Conservation (phyloP, 2,113 vertebrate species). For the Perca fluviatilis region DNA sequence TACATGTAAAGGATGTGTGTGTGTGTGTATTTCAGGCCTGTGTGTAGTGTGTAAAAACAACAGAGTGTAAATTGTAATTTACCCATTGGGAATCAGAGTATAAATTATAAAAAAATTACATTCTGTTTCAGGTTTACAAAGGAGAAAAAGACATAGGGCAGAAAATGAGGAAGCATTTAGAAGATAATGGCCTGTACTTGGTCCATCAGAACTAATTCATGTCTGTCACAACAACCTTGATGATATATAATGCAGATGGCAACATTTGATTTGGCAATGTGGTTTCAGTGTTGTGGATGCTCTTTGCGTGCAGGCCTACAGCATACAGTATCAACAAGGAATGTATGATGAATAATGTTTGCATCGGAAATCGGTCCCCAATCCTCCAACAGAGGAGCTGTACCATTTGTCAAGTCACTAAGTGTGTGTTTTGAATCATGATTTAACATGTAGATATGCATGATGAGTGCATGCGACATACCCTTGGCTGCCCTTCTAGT, state of each 20-base stretch:
- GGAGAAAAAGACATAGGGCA: neutral
- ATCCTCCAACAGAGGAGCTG: neutral
- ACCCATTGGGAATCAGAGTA: too few species aligned
- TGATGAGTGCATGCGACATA: conserved; percentile 5
- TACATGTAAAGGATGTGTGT: too few species aligned
- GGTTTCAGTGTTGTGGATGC: neutral
- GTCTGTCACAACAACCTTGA: conserved; percentile 16
- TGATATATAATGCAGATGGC: conserved; percentile 3
- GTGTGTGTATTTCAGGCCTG: too few species aligned
- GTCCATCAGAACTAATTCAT: conserved; percentile 17
- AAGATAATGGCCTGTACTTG: neutral
- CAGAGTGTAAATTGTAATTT: too few species aligned
- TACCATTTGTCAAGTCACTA: conserved; percentile 1
- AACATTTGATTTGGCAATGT: conserved; percentile 12
- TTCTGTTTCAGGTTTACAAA: neutral
- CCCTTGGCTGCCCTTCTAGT: conserved; percentile 7
- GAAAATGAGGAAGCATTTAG: neutral
- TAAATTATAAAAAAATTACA: too few species aligned
- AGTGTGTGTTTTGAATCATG: conserved; percentile 24
- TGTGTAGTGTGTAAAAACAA: too few species aligned
- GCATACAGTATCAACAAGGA: conserved; percentile 18
- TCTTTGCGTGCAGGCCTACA: neutral
- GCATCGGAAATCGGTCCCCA: neutral
- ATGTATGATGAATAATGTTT: conserved; percentile 19
- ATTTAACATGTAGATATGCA: conserved; percentile 9